Evolutionary conservation across 23 tunicate species (phyloP), one percentile per base, ranked within the genome.

Genomic region (Phallusia fumigata): DNA sequence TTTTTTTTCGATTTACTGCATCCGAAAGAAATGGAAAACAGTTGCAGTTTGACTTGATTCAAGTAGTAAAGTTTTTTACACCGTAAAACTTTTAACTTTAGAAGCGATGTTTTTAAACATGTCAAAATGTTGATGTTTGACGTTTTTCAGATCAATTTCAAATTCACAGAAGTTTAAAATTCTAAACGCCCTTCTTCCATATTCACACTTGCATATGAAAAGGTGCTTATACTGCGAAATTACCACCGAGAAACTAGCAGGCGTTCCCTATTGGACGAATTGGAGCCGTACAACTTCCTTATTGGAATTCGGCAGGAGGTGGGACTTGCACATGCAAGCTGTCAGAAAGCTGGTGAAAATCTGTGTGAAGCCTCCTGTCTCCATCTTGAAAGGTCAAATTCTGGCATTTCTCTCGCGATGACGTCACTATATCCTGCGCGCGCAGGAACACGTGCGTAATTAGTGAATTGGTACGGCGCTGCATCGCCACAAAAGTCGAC

Each of bases 391-490:
- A 40, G 47, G 47, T 40, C 47, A 40, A 40, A 40, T 40, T 40
- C 47, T 58, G 69, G 69, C 69, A 58, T 2, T 40, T 40, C 47
- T 40, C 47, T 40, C 47, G 47, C 47, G 5, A 40, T 40, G 47
- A 40, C 69, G 69, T 58, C 69, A 58, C 28, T 1, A 22, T 24
- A 21, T 58, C 69, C 69, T 58, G 69, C 28, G 26, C 69, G 26
- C 69, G 69, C 69, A 58, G 69, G 28, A 58, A 16, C 69, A 58
- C 69, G 69, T 58, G 69, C 69, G 69, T 58, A 58, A 58, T 58
- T 58, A 58, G 28, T 24, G 69, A 58, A 40, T 40, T 40, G 47
- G 47, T 40, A 40, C 47, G 47, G 47, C 47, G 47, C 47, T 40
- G 47, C 47, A 40, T 40, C 47, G 47, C 47, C 47, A 3, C 47